phyloP scores from a whole-genome alignment of 2,888 invertebrate genomes.

The Dinocampus coccinellae region DNA sequence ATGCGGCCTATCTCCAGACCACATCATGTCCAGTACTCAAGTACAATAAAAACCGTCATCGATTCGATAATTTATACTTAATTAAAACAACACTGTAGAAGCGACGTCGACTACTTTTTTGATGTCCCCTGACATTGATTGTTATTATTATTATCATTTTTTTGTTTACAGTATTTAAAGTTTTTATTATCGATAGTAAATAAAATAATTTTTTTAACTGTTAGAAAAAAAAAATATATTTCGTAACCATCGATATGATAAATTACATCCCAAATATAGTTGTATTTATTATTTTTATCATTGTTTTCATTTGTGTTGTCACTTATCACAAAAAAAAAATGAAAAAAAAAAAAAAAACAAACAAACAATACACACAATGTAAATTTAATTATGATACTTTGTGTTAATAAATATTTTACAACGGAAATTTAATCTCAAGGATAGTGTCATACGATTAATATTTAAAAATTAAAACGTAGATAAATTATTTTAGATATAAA shows the following conservation, averaged over 20 bases:
- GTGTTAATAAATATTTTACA: too few relatives aligned
- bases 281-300: too few relatives aligned
- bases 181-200: not conserved
- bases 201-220: not conserved
- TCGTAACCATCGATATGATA: not conserved
- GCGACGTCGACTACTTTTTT: constrained; percentile 59
- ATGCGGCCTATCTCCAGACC: constrained; percentile 53
- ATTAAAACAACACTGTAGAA: constrained; percentile 58
- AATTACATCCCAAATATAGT: too few relatives aligned
- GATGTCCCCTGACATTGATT: not conserved
- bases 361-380: too few relatives aligned
- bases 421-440: too few relatives aligned
- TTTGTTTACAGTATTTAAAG: constrained; percentile 4
- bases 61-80: constrained; percentile 47
- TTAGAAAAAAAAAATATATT: not conserved
- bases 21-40: constrained; percentile 51
- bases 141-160: not conserved
- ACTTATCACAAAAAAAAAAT: too few relatives aligned
- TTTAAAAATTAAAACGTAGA: too few relatives aligned
- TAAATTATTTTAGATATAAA: not conserved
- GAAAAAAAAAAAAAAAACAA: too few relatives aligned
- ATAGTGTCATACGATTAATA: too few relatives aligned
- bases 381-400: too few relatives aligned
- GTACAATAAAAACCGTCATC: constrained; percentile 48
- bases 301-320: too few relatives aligned